These are phyloP conservation scores for Habroteleia sp. DNA, from an alignment of 2,888 invertebrate genomes.

Conservation along the genomic window DNA sequence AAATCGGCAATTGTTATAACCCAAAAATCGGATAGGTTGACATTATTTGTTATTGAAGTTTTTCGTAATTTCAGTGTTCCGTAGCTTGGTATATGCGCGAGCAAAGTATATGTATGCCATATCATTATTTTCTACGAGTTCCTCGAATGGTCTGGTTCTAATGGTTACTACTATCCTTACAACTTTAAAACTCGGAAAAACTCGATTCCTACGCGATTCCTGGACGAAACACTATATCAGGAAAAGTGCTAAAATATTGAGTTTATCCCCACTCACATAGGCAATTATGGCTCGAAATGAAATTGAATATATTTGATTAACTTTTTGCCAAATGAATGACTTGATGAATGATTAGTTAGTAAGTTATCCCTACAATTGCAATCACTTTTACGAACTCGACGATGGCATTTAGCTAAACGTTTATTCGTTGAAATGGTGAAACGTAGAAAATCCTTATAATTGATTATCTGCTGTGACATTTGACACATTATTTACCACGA, in stretches of 20 bases:
- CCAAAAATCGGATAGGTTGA: too few species aligned
- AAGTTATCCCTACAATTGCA: too few species aligned
- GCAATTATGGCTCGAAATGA: too few species aligned
- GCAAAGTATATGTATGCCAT: conserved; percentile 32
- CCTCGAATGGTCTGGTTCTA: conserved; percentile 17
- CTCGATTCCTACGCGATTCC: conserved; percentile 10
- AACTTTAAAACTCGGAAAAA: conserved; percentile 19
- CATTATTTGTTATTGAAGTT: conserved; percentile 17
- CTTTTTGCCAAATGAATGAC: too few species aligned
- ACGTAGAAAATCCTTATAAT: conserved; percentile 43
- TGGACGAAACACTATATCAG: not conserved
- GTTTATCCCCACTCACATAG: too few species aligned
- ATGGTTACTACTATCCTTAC: conserved; percentile 35
- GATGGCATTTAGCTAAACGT: conserved; percentile 13
- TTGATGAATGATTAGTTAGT: too few species aligned
- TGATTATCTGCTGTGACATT: conserved; percentile 49
- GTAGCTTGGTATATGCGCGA: conserved; percentile 15
- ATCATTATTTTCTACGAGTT: conserved; percentile 45
- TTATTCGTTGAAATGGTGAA: conserved; percentile 36
- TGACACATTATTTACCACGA: conserved; percentile 35
- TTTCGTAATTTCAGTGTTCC: not conserved
- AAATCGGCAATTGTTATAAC: too few species aligned
- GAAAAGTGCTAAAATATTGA: not conserved
- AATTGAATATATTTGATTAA: too few species aligned
- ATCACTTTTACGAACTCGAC: not conserved